These are phyloP conservation scores for Typhlichthys subterraneus DNA, from an alignment of 2,797 vertebrate species.

Conservation along the genomic window DNA sequence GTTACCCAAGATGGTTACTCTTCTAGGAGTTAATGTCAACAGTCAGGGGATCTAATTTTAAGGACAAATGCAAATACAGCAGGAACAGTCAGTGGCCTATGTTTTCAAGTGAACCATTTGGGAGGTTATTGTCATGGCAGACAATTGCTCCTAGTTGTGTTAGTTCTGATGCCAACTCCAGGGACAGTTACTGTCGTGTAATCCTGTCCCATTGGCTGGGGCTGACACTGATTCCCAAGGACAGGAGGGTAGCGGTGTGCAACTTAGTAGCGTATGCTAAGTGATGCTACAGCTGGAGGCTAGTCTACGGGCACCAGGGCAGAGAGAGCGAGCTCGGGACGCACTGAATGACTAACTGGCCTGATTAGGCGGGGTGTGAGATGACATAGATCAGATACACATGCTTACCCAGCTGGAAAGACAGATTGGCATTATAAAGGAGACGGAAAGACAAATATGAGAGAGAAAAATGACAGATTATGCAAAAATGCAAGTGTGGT, in stretches of 20 bases:
- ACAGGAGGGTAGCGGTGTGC: constrained; percentile 71
- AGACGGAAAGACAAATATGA: background rate
- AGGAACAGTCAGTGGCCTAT: constrained; percentile 28
- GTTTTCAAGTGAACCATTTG: constrained; percentile 32
- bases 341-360: constrained; percentile 69
- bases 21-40: constrained; percentile 26
- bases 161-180: constrained; percentile 62
- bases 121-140: constrained; percentile 16
- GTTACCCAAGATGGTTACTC: constrained; percentile 15
- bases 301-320: constrained; percentile 68
- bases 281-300: constrained; percentile 70
- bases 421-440: constrained; percentile 48
- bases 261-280: constrained; percentile 76
- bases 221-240: constrained; percentile 67
- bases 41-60: constrained; percentile 30
- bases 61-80: constrained; percentile 41
- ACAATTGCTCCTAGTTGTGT: constrained; percentile 30
- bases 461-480: constrained; percentile 3
- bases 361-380: constrained; percentile 72
- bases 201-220: constrained; percentile 54
- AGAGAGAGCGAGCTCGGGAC: constrained; percentile 61
- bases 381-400: constrained; percentile 70
- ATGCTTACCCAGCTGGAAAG: constrained; percentile 49
- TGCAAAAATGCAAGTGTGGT: constrained; percentile 19
- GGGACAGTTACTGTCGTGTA: constrained; percentile 55